Base-by-base conservation (phyloP, 2,797 vertebrate species). In the Sparus aurata region DNA sequence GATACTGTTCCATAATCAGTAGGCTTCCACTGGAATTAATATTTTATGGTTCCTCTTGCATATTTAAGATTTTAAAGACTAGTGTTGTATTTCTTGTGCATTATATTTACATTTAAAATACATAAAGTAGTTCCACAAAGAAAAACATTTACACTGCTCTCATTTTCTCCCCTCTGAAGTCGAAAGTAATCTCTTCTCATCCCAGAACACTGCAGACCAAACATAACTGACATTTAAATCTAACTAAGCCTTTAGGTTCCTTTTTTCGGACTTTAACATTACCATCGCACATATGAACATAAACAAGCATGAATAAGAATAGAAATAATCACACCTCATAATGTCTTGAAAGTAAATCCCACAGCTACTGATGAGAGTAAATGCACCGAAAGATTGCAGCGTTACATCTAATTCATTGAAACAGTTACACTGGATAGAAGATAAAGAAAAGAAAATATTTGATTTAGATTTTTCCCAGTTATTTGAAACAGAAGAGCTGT, bases 1-100 rank as follows among this genome's bases (percentile, higher is more conserved):
- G 77, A 38, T 4, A 82, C 71, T 80, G 75, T 52, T 64, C 22
- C 57, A 57, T 47, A 17, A 10, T 57, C 30, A 20, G 12, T 2
- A 1, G 6, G 38, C 38, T 3, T 67, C 45, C 12, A 45, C 15
- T 16, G 12, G 18, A 25, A 45, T 61, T 9, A 5, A 54, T 68
- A 34, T 20, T 45, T 13, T 52, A 27, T 50, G 7, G 30, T 13
- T 30, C 1, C 5, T 53, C 27, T 11, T 6, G 41, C 25, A 47
- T 25, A 38, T 53, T 66, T 38, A 38, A 38, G 34, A 8, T 34
- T 34, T 34, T 34, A 34, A 34, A 34, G 34, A 34, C 34, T 20
- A 34, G 46, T 18, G 12, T n/a, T 45, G 2, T 23, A 45, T 23
- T 25, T 43, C 23, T 12, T 46, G 23, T 45, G 18, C 9, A 22